Evolutionary conservation across 2,888 invertebrate species (phyloP).

Genomic region (Epiblema foenella): DNA sequence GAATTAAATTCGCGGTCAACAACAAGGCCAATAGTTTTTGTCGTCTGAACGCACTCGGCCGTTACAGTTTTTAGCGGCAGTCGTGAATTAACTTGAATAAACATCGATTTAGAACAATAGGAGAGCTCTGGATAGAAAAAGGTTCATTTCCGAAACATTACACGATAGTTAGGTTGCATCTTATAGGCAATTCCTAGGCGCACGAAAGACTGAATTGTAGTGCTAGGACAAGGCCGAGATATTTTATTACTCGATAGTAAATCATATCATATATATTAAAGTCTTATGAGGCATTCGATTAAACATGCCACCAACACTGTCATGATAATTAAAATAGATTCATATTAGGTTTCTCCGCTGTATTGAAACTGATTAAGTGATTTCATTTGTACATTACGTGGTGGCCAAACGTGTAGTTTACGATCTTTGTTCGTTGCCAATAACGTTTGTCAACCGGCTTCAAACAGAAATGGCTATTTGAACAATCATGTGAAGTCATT

Average conservation of each 20-base stretch:
- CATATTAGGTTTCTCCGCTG: constrained; percentile 2
- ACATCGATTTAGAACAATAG: constrained; percentile 31
- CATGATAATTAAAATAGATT: constrained; percentile 11
- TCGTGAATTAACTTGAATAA: constrained; percentile 32
- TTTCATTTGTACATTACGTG: constrained; percentile 17
- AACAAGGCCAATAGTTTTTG: constrained; percentile 67
- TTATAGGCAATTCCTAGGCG: too few relatives aligned
- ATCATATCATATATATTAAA: constrained; percentile 31
- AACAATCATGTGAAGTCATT: constrained; percentile 13
- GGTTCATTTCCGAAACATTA: constrained; percentile 32
- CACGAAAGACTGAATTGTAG: constrained; percentile 17
- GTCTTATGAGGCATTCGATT: constrained; percentile 25
- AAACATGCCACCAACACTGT: constrained; percentile 9
- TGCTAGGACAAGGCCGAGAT: constrained; percentile 31
- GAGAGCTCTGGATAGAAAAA: constrained; percentile 10
- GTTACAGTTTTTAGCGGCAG: constrained; percentile 53
- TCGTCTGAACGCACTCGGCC: constrained; percentile 45
- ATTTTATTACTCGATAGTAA: constrained; percentile 28
- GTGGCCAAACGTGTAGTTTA: constrained; percentile 25
- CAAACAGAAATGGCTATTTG: constrained; percentile 15
- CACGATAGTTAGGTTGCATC: not conserved
- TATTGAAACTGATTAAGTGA: not conserved
- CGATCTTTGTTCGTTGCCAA: constrained; percentile 24
- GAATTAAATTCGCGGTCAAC: constrained; percentile 67
- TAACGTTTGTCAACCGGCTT: constrained; percentile 21